phyloP scores from a whole-genome alignment of 2,113 vertebrate genomes.

The Promerops cafer region DNA sequence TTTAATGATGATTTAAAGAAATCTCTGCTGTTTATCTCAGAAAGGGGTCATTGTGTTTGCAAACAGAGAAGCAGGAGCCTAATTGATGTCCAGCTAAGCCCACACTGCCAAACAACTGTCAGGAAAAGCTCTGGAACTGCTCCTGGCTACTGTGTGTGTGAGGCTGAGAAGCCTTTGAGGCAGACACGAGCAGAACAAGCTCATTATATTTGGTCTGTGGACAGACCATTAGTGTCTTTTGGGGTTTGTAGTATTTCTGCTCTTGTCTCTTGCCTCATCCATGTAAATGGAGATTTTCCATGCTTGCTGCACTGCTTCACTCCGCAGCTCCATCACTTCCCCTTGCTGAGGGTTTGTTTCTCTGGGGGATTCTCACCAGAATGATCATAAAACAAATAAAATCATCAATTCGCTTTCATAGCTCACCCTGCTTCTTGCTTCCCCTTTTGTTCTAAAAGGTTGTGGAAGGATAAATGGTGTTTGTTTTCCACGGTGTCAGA shows the following conservation, averaged over 20 bases:
- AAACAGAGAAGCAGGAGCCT: slow-evolving; percentile 17
- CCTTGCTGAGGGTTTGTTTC: neutral
- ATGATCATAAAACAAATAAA: neutral
- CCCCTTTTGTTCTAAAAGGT: neutral
- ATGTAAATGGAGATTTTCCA: neutral
- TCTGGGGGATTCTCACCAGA: neutral
- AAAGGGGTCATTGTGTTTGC: slow-evolving; percentile 24
- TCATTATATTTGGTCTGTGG: neutral
- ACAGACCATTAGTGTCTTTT: neutral
- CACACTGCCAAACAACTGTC: slow-evolving; percentile 55
- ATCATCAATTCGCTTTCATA: neutral
- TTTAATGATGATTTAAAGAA: neutral
- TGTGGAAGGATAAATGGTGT: neutral
- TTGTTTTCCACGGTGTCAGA: neutral
- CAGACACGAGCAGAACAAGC: neutral
- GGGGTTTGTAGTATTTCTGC: neutral
- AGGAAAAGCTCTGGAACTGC: slow-evolving; percentile 50
- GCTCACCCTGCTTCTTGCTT: neutral
- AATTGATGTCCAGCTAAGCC: slow-evolving; percentile 46
- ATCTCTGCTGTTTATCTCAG: slow-evolving; percentile 13
- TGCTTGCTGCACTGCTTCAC: neutral
- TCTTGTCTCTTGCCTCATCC: neutral
- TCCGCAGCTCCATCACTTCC: neutral
- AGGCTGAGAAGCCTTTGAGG: slow-evolving; percentile 35
- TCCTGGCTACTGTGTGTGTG: slow-evolving; percentile 52